A percentile compares a stretch with the other conserved stretches of the same genome.
Conservation (phyloP, 2,797 vertebrate species). For the Nannoperca australis region DNA sequence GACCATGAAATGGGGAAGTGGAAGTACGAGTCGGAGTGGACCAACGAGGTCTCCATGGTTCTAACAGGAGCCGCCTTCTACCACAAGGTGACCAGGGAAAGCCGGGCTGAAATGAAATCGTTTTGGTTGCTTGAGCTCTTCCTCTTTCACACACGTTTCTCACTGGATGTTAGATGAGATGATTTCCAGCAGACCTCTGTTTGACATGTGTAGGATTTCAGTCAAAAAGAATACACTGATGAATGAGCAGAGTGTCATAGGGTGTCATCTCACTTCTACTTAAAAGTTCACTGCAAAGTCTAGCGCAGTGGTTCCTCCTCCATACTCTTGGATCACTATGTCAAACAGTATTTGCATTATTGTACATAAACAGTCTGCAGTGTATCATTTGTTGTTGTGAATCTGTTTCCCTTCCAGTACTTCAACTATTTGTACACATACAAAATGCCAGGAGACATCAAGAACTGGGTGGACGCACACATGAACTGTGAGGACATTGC, state of each 20-base stretch:
- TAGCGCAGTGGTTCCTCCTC: slow-evolving; percentile 22
- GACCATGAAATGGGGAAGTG: slow-evolving; percentile 99
- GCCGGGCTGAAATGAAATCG: not conserved
- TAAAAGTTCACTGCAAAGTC: slow-evolving; percentile 41
- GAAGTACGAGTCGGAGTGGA: slow-evolving; percentile 99
- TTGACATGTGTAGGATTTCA: slow-evolving; percentile 6
- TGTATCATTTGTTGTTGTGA: not conserved
- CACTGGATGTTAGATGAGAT: not conserved
- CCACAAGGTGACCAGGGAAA: slow-evolving; percentile 90
- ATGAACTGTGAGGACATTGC: slow-evolving; percentile 99
- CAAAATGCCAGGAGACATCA: slow-evolving; percentile 99
- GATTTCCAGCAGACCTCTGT: not conserved
- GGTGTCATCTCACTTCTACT: slow-evolving; percentile 58
- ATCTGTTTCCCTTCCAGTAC: slow-evolving; percentile 86
- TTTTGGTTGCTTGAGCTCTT: slow-evolving; percentile 5
- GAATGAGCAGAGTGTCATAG: slow-evolving; percentile 38
- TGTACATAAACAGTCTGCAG: slow-evolving; percentile 15
- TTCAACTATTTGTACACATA: slow-evolving; percentile 99
- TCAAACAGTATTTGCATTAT: slow-evolving; percentile 19
- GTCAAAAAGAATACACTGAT: slow-evolving; percentile 37
- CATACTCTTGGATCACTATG: slow-evolving; percentile 11
- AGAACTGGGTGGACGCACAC: slow-evolving; percentile 99
- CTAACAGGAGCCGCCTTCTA: slow-evolving; percentile 98
- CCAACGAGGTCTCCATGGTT: slow-evolving; percentile 99
- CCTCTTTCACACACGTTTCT: not conserved